Conservation (phyloP, 1,140 invertebrate genomes). For the Neelides sp. region DNA sequence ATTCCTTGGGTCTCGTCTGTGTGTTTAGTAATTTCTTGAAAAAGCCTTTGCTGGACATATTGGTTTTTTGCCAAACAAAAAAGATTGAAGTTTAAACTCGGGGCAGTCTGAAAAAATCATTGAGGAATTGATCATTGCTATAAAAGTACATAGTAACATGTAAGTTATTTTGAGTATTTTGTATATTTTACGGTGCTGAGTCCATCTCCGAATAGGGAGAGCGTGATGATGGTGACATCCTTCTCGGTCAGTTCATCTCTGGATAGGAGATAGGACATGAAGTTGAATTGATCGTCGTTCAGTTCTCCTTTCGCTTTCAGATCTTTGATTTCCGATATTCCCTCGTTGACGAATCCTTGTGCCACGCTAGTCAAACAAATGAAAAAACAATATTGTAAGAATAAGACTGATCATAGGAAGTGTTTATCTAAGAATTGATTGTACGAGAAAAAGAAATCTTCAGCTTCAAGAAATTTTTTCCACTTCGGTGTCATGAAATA, state of each 20-base stretch:
- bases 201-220: conserved; percentile 44
- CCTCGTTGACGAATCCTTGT: conserved; percentile 28
- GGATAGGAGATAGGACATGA: conserved; percentile 40
- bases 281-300: conserved; percentile 36
- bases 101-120: conserved; percentile 37
- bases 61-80: conserved; percentile 39
- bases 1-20: conserved; percentile 29
- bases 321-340: conserved; percentile 29
- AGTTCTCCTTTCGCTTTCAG: conserved; percentile 33
- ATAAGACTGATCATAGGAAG: not conserved
- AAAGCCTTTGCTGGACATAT: conserved; percentile 39
- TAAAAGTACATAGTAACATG: no score
- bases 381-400: not conserved
- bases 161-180: no score
- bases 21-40: conserved; percentile 36
- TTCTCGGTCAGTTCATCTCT: conserved; percentile 37
- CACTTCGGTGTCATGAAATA: conserved; percentile 36
- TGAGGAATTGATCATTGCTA: not conserved
- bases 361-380: conserved; percentile 31
- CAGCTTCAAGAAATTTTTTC: conserved; percentile 35
- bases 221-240: conserved; percentile 39
- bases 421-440: not conserved
- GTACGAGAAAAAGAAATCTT: conserved; percentile 38
- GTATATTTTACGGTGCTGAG: conserved; percentile 39
- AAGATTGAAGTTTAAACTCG: conserved; percentile 37